Evolutionary conservation across 2,113 vertebrate genomes (phyloP), one percentile per base, ranked within the genome.

Genomic region (Phainopepla nitens): DNA sequence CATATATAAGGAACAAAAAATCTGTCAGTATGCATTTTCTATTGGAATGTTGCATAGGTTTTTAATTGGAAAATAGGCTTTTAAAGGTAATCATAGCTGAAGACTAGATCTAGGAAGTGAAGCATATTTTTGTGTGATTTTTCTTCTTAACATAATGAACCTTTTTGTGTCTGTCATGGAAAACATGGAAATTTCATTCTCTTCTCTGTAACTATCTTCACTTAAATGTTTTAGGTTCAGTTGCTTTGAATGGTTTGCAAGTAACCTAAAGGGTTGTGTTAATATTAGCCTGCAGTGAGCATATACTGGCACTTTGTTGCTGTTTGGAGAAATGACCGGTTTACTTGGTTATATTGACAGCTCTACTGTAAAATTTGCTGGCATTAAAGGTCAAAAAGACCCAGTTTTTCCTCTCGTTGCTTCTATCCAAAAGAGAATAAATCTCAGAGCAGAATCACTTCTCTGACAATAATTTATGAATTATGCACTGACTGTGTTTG

Each of bases 391-490:
- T 99, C 99, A 99, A 99, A 98, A 98, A 98, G 98, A 98, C 98
- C 96, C 97, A 95, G 96, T 98, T 98, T 98, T 98, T 98, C 94
- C 97, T 98, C 98, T 96, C 97, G 97, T 98, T 98, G 94, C 97
- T 98, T 98, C 98, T 98, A 98, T 98, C 98, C 98, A 97, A 97
- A 98, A 98, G 98, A 98, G 98, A 98, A 98, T 98, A 99, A 99
- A 99, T 99, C 99, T 99, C 98, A 95, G 99, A 98, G 98, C 96
- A 98, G 98, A 99, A 99, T 99, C 99, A 99, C 99, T 99, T 99
- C 98, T 98, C 99, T 99, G 99, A 99, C 99, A 99, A 99, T 99
- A 99, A 99, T 99, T 98, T 98, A 99, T 99, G 99, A 99, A 99
- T 99, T 99, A 99, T 99, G 99, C 98, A 99, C 98, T 77, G 98